Conservation (phyloP, 2,113 vertebrate species). For the Pteronura brasiliensis region DNA sequence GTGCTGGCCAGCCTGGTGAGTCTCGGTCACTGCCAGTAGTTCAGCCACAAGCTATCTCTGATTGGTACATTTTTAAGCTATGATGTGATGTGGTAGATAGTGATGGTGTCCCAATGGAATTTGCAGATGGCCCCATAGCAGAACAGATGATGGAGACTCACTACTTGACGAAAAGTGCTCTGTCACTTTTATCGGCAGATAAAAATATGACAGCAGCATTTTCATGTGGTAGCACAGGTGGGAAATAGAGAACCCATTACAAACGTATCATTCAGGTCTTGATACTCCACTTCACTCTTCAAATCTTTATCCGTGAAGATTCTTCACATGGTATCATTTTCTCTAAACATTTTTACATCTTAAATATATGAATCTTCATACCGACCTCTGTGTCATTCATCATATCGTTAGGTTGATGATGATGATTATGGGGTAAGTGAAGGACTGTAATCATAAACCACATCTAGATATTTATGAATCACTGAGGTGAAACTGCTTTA, state of each 20-base stretch:
- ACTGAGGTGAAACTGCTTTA: conserved; percentile 12
- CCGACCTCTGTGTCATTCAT: background rate
- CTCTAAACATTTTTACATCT: conserved; percentile 33
- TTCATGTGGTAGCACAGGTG: background rate
- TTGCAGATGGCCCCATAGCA: background rate
- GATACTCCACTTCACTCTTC: background rate
- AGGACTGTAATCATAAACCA: background rate
- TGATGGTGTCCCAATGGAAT: background rate
- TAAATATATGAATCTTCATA: background rate
- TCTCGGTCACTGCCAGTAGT: background rate
- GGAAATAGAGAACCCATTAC: background rate
- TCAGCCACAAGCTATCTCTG: background rate
- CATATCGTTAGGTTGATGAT: background rate
- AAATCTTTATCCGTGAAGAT: background rate
- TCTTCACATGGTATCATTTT: background rate
- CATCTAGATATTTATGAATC: background rate
- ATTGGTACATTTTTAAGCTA: background rate
- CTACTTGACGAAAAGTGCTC: background rate
- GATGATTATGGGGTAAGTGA: conserved; percentile 22
- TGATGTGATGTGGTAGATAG: rapidly evolving
- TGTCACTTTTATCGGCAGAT: background rate
- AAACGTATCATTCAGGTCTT: background rate
- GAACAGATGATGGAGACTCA: background rate
- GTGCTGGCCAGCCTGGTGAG: background rate
- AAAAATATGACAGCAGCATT: background rate